Evolutionary conservation across 1,140 invertebrate genomes (phyloP), one percentile per base, ranked within the genome.

Genomic region (Apolygus lucorum): DNA sequence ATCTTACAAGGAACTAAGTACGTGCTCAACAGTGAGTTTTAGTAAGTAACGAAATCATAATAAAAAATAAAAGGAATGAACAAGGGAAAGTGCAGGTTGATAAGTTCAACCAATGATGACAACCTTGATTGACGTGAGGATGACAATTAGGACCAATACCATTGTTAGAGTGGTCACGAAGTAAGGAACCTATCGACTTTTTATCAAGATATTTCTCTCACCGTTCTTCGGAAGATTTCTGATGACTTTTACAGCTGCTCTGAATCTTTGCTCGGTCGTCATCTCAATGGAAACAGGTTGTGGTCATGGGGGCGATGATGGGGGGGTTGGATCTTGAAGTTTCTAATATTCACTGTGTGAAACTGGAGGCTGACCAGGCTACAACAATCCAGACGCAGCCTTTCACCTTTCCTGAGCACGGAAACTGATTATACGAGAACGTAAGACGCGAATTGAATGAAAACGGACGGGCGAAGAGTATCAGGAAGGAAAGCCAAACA

Each of bases 231-330:
- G 92, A 73, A 95, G 82, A 82, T 86, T 90, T 77, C 86, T 84
- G 65, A 94, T 93, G 70, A 94, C 90, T 80, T 93, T 92, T 17
- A 93, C 90, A 70, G 92, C 92, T 67, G 91, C 90, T 75, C 88
- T 83, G 78, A 95, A 95, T 79, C 90, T 90, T 75, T 91, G 86
- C 79, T 93, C 87, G 22, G 86, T 84, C 72, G 88, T 87, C 89
- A 90, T 90, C 8, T 59, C 34, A 8, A 17, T 11, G 17, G 34
- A 49, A 49, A 11, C 17, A 49, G 34, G 17, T n/a, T n/a, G n/a
- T n/a, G n/a, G n/a, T n/a, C n/a, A n/a, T n/a, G n/a, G n/a, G n/a
- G n/a, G n/a, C n/a, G n/a, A n/a, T n/a, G n/a, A n/a, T n/a, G n/a
- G n/a, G n/a, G n/a, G n/a, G n/a, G n/a, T n/a, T n/a, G n/a, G n/a